These are phyloP conservation scores for Steinernema hermaphroditum DNA, from an alignment of 2,888 invertebrate species.

Conservation along the genomic window DNA sequence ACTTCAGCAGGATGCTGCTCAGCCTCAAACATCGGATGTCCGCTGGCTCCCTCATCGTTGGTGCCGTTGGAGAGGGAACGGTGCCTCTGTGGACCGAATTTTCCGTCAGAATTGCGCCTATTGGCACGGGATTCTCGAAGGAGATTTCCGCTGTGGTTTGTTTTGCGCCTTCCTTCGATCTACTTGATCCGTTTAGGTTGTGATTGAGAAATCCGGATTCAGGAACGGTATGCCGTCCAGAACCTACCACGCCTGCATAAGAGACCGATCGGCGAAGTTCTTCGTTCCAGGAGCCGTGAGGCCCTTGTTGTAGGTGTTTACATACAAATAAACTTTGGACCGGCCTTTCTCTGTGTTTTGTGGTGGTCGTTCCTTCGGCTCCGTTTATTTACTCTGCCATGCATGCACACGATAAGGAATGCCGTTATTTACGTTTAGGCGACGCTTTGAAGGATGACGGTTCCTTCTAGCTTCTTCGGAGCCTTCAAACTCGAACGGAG, in stretches of 20 bases:
- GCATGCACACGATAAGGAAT: too few relatives aligned
- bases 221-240: conserved; percentile 32
- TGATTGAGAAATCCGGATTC: conserved; percentile 25
- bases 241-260: conserved; percentile 32
- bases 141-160: conserved; percentile 48
- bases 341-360: background rate
- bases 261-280: conserved; percentile 49
- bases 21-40: background rate
- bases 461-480: conserved; percentile 62
- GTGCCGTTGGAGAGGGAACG: background rate
- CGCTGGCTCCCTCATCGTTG: conserved; percentile 2
- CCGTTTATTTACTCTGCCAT: conserved; percentile 26
- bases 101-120: conserved; percentile 34
- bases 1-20: conserved; percentile 23
- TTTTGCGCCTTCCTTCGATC: background rate
- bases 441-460: conserved; percentile 18
- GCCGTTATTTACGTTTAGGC: too few relatives aligned
- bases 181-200: conserved; percentile 30
- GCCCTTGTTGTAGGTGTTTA: conserved; percentile 39
- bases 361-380: background rate
- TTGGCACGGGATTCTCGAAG: conserved; percentile 51
- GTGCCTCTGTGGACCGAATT: conserved; percentile 35
- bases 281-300: conserved; percentile 47
- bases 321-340: background rate
- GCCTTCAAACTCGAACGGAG: conserved; percentile 57